Evolutionary conservation across 2,113 vertebrate genomes (phyloP).

Genomic region (Oplegnathus fasciatus): DNA sequence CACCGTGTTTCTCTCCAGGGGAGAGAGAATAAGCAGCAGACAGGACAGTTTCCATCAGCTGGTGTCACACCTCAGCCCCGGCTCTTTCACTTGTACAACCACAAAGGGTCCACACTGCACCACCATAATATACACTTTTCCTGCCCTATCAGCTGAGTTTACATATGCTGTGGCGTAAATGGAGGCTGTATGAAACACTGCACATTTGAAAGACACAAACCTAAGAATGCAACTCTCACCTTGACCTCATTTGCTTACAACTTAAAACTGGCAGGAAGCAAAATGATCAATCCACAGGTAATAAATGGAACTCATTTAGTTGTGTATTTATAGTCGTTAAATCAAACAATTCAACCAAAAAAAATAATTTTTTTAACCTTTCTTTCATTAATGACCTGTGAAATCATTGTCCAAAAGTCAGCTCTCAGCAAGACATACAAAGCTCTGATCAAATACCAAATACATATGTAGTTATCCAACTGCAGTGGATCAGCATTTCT

Average conservation of each 20-base stretch:
- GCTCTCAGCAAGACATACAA: not conserved
- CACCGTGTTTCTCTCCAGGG: slow-evolving; percentile 1
- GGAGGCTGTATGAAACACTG: not conserved
- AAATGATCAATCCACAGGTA: not conserved
- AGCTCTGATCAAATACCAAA: not conserved
- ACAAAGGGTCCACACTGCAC: not conserved
- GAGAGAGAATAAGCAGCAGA: slow-evolving; percentile 31
- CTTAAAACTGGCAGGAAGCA: not conserved
- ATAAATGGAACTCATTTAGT: not conserved
- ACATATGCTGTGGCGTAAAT: not conserved
- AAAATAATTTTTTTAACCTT: not conserved
- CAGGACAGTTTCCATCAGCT: slow-evolving; percentile 64
- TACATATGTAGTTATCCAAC: not conserved
- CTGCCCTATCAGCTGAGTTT: not conserved
- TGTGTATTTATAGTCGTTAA: not conserved
- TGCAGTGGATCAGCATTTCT: not conserved
- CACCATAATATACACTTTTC: not conserved
- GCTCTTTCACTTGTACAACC: slow-evolving; percentile 24
- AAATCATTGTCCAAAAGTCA: not conserved
- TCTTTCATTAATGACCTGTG: not conserved
- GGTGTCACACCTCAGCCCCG: slow-evolving; percentile 46
- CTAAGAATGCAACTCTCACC: too few relatives aligned
- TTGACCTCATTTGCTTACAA: too few relatives aligned
- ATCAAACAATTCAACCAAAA: not conserved
- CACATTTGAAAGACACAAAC: not conserved